These are phyloP conservation scores for Campoletis raptor DNA, from an alignment of 2,888 invertebrate species.

Conservation along the genomic window DNA sequence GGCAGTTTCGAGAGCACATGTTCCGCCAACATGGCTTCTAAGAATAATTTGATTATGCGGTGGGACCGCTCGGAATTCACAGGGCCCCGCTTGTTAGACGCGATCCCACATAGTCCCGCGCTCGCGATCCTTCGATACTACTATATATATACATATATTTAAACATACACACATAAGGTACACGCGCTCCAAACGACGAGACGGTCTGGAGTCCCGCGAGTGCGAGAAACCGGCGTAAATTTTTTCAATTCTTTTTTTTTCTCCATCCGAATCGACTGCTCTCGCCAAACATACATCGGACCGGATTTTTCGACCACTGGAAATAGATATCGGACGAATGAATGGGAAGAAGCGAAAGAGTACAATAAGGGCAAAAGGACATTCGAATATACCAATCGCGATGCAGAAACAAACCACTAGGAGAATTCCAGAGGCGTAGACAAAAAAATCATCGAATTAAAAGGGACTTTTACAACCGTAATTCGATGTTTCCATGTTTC, in stretches of 20 bases:
- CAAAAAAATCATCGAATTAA: slow-evolving; percentile 58
- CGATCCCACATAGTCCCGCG: slow-evolving; percentile 62
- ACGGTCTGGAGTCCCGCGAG: slow-evolving; percentile 64
- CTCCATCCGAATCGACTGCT: slow-evolving; percentile 58
- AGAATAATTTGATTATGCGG: slow-evolving; percentile 81
- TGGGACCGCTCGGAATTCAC: slow-evolving; percentile 76
- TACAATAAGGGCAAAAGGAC: slow-evolving; percentile 41
- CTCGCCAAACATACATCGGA: slow-evolving; percentile 68
- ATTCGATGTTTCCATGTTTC: slow-evolving; percentile 65
- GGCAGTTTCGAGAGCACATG: slow-evolving; percentile 76
- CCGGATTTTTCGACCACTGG: slow-evolving; percentile 71
- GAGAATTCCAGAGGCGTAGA: slow-evolving; percentile 62
- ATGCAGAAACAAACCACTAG: slow-evolving; percentile 32
- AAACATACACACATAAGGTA: slow-evolving; percentile 4
- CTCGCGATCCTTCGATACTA: slow-evolving; percentile 57
- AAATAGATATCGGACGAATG: slow-evolving; percentile 73
- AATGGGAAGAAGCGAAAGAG: slow-evolving; percentile 64
- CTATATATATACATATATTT: slow-evolving; percentile 13
- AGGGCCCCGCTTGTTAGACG: slow-evolving; percentile 74
- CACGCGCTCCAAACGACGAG: slow-evolving; percentile 50
- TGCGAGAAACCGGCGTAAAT: slow-evolving; percentile 61
- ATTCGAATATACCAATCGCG: slow-evolving; percentile 13
- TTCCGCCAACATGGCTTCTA: slow-evolving; percentile 74
- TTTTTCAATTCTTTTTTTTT: slow-evolving; percentile 47
- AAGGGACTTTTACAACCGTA: slow-evolving; percentile 55